Conservation (phyloP, 2,797 vertebrate species). For the Bradypodion ventrale region DNA sequence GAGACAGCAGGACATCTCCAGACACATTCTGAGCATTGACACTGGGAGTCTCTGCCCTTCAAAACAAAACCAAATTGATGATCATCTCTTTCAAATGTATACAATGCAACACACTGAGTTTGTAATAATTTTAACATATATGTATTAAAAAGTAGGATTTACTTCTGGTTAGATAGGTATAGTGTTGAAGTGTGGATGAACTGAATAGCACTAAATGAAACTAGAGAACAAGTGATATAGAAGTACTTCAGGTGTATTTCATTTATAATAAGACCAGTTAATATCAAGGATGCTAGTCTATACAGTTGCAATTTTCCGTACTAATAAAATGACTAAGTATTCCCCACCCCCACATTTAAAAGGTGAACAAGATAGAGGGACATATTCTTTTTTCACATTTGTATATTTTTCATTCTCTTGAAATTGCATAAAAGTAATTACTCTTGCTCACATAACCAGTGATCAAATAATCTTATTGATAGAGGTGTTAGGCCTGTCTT, state of each 20-base stretch:
- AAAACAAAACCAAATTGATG: not conserved
- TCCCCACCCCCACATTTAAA: not conserved
- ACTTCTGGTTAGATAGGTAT: not conserved
- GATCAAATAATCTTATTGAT: slow-evolving; percentile 23
- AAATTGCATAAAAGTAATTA: not conserved
- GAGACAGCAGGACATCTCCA: not conserved
- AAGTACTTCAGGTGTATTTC: not conserved
- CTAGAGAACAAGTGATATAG: not conserved
- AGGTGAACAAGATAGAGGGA: not conserved
- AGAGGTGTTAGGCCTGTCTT: not conserved
- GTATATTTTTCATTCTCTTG: not conserved
- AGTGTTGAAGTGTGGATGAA: not conserved
- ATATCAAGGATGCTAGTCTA: not conserved
- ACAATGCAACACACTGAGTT: not conserved
- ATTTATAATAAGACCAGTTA: not conserved
- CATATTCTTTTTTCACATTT: not conserved
- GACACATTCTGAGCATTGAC: no score
- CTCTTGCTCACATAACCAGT: not conserved
- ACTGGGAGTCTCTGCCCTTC: not conserved
- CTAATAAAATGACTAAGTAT: not conserved
- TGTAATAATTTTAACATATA: not conserved
- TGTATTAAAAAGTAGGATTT: not conserved
- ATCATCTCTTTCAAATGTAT: not conserved
- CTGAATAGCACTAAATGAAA: not conserved
- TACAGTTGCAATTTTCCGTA: not conserved